Conservation (phyloP, 2,113 vertebrate genomes). For the Corythaeola cristata region DNA sequence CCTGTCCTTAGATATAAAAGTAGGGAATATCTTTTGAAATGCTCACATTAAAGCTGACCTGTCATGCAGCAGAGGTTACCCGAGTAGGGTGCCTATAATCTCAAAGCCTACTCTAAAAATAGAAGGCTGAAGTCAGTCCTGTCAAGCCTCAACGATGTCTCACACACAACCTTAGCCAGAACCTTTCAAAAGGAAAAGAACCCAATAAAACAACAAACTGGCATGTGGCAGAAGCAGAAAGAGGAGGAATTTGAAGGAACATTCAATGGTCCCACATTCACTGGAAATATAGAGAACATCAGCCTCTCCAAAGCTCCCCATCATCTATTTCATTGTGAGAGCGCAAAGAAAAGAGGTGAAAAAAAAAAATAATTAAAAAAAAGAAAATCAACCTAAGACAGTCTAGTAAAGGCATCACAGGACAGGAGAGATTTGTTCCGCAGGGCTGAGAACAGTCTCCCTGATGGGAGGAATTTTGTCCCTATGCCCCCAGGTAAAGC, state of each 20-base stretch:
- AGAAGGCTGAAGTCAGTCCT: neutral
- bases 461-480: neutral
- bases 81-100: neutral
- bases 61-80: neutral
- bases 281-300: accelerated
- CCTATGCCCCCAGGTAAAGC: neutral
- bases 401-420: neutral
- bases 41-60: neutral
- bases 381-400: neutral
- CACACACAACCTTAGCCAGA: neutral
- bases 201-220: too few relatives aligned
- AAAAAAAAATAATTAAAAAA: too few relatives aligned
- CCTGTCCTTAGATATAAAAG: neutral
- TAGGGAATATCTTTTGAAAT: neutral
- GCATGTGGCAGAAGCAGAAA: neutral
- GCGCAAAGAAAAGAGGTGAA: accelerated
- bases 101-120: neutral
- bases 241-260: neutral
- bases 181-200: neutral
- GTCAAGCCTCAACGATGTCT: neutral
- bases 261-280: accelerated
- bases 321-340: neutral
- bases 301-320: neutral
- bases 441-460: neutral
- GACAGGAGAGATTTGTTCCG: neutral